phyloP scores from a whole-genome alignment of 2,797 vertebrate species.

The Sitta carolinensis region DNA sequence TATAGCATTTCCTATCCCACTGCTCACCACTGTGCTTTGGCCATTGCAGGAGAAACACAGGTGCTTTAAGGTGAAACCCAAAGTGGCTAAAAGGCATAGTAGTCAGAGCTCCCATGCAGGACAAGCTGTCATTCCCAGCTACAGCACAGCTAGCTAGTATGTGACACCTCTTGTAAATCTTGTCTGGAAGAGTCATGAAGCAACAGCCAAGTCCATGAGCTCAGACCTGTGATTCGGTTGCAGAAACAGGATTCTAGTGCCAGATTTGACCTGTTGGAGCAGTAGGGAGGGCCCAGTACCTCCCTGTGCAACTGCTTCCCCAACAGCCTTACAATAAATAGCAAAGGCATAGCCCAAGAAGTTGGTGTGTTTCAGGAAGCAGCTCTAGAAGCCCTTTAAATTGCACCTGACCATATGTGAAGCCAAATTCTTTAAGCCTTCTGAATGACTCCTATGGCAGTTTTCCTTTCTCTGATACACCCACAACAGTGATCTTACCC shows the following conservation, averaged over 20 bases:
- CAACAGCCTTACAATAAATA: not conserved
- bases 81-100: not conserved
- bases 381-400: not conserved
- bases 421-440: not conserved
- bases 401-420: fast-evolving
- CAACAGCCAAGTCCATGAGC: not conserved
- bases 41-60: not conserved
- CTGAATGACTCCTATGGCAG: not conserved
- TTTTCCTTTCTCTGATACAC: not conserved
- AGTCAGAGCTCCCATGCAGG: not conserved
- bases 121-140: not conserved
- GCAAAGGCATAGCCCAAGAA: not conserved
- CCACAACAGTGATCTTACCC: not conserved
- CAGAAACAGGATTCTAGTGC: not conserved
- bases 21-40: not conserved
- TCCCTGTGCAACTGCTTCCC: not conserved
- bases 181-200: not conserved
- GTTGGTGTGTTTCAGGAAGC: not conserved
- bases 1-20: not conserved
- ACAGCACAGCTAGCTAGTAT: not conserved
- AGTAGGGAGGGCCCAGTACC: not conserved
- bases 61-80: not conserved
- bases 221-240: not conserved
- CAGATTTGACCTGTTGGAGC: not conserved
- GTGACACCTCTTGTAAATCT: not conserved